Percentiles rank a stretch among this genome's conserved stretches.
These are phyloP conservation scores for Metopia argyrocephala DNA, from an alignment of 2,888 invertebrate genomes.

Conservation along the genomic window DNA sequence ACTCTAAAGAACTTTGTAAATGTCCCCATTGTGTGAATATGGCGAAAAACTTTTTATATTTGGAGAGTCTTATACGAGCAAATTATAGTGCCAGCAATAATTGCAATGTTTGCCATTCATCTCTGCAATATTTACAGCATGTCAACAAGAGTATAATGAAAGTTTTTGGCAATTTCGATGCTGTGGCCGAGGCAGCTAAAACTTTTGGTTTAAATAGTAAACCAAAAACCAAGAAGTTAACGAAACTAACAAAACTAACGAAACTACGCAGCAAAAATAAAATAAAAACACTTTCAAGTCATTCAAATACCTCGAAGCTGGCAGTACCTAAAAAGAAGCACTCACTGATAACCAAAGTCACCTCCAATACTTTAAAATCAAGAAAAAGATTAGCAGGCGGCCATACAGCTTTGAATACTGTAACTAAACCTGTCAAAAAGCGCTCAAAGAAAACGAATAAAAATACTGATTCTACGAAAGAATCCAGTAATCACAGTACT, in stretches of 20 bases:
- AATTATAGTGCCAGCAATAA: slow-evolving; percentile 66
- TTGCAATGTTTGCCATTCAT: slow-evolving; percentile 71
- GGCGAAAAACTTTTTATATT: slow-evolving; percentile 75
- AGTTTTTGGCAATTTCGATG: slow-evolving; percentile 71
- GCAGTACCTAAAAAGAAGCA: neutral
- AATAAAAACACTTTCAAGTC: neutral
- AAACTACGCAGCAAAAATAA: neutral
- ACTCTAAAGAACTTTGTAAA: slow-evolving; percentile 53
- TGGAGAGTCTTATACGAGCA: slow-evolving; percentile 72
- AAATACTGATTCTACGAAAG: neutral
- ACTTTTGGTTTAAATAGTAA: slow-evolving; percentile 57
- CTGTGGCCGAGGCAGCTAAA: slow-evolving; percentile 69
- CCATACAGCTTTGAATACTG: too few relatives aligned
- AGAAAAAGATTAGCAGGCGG: neutral
- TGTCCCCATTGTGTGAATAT: slow-evolving; percentile 73
- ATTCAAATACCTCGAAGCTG: neutral
- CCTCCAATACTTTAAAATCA: neutral
- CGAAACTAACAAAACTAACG: neutral
- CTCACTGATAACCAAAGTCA: neutral
- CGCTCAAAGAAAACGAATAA: neutral
- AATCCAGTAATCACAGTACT: neutral
- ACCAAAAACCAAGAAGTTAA: slow-evolving; percentile 7
- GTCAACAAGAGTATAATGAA: slow-evolving; percentile 73
- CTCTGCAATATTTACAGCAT: slow-evolving; percentile 72
- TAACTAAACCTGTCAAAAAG: too few relatives aligned